Evolutionary conservation across 64 coral and sea anemone species (phyloP), one percentile per base, ranked within the genome.

Genomic region (Actinia equina): DNA sequence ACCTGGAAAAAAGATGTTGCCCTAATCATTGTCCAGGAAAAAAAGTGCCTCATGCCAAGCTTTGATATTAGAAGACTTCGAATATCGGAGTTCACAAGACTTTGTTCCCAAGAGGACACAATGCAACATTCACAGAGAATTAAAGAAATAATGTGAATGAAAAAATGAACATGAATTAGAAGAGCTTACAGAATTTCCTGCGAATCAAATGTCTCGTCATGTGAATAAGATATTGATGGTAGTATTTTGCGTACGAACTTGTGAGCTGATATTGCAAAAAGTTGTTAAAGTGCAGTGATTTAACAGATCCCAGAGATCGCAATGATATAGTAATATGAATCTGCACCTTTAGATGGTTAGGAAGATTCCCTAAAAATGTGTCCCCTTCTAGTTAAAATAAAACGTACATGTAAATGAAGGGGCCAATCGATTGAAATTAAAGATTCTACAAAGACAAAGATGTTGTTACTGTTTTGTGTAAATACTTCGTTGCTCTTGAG

Each of bases 271-370:
- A 23, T 65, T n/a, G 62, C 14, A 60, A 60, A 19, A 60, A 12
- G 62, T 65, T 65, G n/a, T 65, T 23, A 5, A 9, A 13, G 62
- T 65, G 62, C 62, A 65, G 62, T 65, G 62, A 65, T 65, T 65
- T 10, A n/a, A 20, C 19, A n/a, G n/a, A 22, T 4, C 62, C 62
- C 22, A 20, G 22, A 63, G 60, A 74, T 74, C 26, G 13, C 11
- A 14, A 74, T 41, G 11, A 26, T 25, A 74, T 30, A 25, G 22
- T 26, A 14, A 74, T 20, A 15, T 6, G 41, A 30, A 74, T 74
- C 69, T 74, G 69, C 69, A 74, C 69, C 69, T 26, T 74, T 74
- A 74, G 69, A 26, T 74, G 69, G 69, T 74, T 74, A 74, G 69
- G 26, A 30, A 41, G 69, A 74, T 65, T 37, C 23, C 69, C 26